A percentile compares a stretch with the other conserved stretches of the same genome.
Evolutionary conservation across 1,140 invertebrate genomes (phyloP).

Genomic region (Drosophila biarmipes): DNA sequence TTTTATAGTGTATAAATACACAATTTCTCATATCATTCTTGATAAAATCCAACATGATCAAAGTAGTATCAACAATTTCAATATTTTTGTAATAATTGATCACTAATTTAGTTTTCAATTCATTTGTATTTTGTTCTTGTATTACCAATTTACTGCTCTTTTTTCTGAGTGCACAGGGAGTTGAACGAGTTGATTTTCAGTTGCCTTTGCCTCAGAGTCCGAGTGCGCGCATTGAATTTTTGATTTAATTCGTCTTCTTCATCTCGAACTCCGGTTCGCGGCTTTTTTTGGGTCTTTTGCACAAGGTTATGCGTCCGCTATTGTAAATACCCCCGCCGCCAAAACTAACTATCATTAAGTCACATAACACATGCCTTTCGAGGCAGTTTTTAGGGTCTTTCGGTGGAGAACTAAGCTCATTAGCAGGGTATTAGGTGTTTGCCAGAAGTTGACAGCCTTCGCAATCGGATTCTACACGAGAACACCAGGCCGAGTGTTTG

Average conservation of each 20-base stretch:
- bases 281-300: slow-evolving; percentile 54
- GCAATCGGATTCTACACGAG: slow-evolving; percentile 8
- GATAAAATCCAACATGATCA: no score
- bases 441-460: slow-evolving; percentile 22
- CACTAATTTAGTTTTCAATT: no score
- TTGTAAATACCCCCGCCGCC: slow-evolving; percentile 50
- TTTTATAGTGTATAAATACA: no score
- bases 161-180: slow-evolving; percentile 19
- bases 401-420: slow-evolving; percentile 24
- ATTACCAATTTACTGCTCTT: background rate
- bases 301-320: slow-evolving; percentile 60
- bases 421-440: slow-evolving; percentile 12
- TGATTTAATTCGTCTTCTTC: slow-evolving; percentile 67
- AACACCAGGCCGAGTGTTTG: background rate
- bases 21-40: no score
- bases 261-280: slow-evolving; percentile 47
- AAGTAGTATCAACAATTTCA: no score
- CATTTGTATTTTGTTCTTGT: background rate
- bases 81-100: background rate
- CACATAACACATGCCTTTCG: slow-evolving; percentile 42
- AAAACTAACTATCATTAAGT: slow-evolving; percentile 56
- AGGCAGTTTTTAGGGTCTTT: background rate
- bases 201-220: slow-evolving; percentile 40
- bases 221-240: slow-evolving; percentile 76
- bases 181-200: slow-evolving; percentile 56